Base-by-base conservation (phyloP, 2,888 invertebrate species). In the Kuschelorhynchus macadamiae region DNA sequence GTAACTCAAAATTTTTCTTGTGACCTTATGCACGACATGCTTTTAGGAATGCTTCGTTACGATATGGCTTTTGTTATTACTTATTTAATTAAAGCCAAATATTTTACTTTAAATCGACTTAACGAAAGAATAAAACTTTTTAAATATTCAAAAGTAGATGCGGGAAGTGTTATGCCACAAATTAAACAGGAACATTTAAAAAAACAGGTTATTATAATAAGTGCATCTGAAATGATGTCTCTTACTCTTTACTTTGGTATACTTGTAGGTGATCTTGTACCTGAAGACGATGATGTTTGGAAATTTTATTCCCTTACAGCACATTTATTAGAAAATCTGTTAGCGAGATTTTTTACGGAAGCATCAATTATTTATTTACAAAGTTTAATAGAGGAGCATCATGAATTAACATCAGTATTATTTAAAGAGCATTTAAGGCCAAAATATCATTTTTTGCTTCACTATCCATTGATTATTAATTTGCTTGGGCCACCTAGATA, bases 121-220 rank as follows among this genome's bases (percentile, higher is more conserved):
- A 56, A 56, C 18, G 17, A 56, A 1, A 41, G 56, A 42, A 56
- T 56, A 41, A 56, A 56, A n/a, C 42, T 42, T 25, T 42, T 56
- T 9, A 56, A 41, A 42, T 56, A 18, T 25, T 56, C 56, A 0
- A 56, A 42, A 21, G 56, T 20, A 12, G 56, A 41, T 25, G 44
- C 42, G 7, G 56, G 56, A 8, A 42, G 21, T 56, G 3, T 2
- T 1, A 52, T 52, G 0, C 52, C 52, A 7, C 52, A 52, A 52
- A 52, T 33, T 7, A 52, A 50, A 12, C 14, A 3, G 9, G 52
- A 52, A 11, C 52, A 52, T 4, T 16, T 71, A 78, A 12, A 72
- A 76, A 56, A 63, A 73, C 49, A 77, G 32, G 16, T 41, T 53
- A 16, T 42, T 21, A 12, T 16, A 12, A 21, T 56, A 18, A 44